These are phyloP conservation scores for Amphipoea oculea DNA, from an alignment of 2,888 invertebrate genomes.

Conservation along the genomic window DNA sequence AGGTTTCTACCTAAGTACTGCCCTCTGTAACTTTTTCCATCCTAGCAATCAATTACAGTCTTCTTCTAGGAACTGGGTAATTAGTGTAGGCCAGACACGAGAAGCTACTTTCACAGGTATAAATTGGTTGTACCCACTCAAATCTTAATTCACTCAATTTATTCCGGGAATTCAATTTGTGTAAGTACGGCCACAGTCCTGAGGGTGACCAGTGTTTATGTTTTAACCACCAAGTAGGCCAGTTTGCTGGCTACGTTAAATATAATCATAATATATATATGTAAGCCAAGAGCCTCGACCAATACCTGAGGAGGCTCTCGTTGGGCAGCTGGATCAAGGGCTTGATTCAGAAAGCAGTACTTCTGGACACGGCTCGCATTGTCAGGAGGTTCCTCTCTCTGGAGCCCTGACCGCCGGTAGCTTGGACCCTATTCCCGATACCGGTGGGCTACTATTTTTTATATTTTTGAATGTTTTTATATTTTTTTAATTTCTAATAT, in stretches of 20 bases:
- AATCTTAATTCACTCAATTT: not conserved
- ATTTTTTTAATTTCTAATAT: too few relatives aligned
- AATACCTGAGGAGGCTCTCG: too few relatives aligned
- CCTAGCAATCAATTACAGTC: not conserved
- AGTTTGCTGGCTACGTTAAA: not conserved
- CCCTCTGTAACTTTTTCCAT: not conserved
- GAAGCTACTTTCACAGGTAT: not conserved
- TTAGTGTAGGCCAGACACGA: not conserved
- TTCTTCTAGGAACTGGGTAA: not conserved
- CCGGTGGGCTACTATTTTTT: too few relatives aligned
- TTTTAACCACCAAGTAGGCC: not conserved
- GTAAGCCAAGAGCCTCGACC: too few relatives aligned
- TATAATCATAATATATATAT: slow-evolving; percentile 13
- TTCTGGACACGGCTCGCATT: too few relatives aligned
- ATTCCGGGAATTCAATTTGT: not conserved
- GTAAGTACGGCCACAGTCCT: not conserved
- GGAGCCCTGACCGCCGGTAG: too few relatives aligned
- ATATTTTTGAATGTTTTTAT: too few relatives aligned
- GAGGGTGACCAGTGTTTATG: slow-evolving; percentile 7
- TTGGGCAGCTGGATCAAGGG: too few relatives aligned
- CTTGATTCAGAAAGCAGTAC: too few relatives aligned
- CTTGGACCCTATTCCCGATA: too few relatives aligned
- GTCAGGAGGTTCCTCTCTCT: too few relatives aligned
- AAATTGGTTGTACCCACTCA: not conserved
- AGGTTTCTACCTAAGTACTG: too few relatives aligned